phyloP scores from a whole-genome alignment of 2,888 invertebrate species.

The Drosophila testacea region DNA sequence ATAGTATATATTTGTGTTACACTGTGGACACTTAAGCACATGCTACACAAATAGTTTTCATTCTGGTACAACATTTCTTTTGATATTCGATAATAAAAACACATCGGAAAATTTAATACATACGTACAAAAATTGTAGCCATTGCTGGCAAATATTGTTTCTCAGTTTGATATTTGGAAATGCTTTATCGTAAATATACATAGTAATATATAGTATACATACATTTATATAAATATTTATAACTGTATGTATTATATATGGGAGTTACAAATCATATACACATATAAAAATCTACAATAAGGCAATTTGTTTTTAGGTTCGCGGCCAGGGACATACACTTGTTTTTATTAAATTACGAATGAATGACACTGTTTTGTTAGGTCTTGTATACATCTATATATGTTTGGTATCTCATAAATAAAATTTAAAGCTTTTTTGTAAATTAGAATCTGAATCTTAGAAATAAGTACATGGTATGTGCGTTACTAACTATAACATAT shows the following conservation, averaged over 20 bases:
- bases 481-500: constrained; percentile 54
- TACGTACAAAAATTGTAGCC: constrained; percentile 44
- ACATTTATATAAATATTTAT: constrained; percentile 60
- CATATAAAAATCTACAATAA: constrained; percentile 73
- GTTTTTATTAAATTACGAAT: constrained; percentile 1
- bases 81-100: constrained; percentile 47
- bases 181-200: constrained; percentile 43
- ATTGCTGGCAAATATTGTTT: constrained; percentile 30
- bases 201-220: constrained; percentile 42
- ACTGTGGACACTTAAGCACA: constrained; percentile 45
- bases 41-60: constrained; percentile 32
- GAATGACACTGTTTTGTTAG: constrained; percentile 5
- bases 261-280: constrained; percentile 70
- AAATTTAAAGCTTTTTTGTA: constrained; percentile 37
- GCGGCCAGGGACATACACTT: constrained; percentile 6
- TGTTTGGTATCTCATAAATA: constrained; percentile 22
- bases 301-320: constrained; percentile 53
- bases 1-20: constrained; percentile 19
- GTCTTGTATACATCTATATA: constrained; percentile 6
- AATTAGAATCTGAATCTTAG: constrained; percentile 62
- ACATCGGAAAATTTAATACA: constrained; percentile 48
- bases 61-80: constrained; percentile 45
- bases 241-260: constrained; percentile 41
- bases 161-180: constrained; percentile 54
- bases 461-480: constrained; percentile 73